These are phyloP conservation scores for Leptonema lineaticorne DNA, from an alignment of 1,140 invertebrate species.

Conservation along the genomic window DNA sequence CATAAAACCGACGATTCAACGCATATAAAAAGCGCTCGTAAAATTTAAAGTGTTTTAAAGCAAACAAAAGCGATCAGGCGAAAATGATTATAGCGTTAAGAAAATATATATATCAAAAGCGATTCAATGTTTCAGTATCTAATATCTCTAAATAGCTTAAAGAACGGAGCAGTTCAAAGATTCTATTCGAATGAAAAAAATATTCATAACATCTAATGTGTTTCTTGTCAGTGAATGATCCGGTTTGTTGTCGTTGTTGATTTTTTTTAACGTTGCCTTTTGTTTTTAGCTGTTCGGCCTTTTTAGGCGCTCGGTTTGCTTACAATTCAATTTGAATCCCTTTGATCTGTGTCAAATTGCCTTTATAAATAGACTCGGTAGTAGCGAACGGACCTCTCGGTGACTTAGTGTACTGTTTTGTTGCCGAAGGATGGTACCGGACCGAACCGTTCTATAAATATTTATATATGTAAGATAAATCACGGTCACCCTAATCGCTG, in stretches of 20 bases:
- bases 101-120: no score
- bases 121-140: no score
- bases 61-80: no score
- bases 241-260: not conserved
- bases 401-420: no score
- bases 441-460: not conserved
- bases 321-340: conserved; percentile 2
- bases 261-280: not conserved
- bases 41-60: no score
- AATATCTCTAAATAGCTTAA: no score
- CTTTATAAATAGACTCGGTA: not conserved
- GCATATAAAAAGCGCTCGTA: no score
- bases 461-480: not conserved
- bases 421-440: no score
- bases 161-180: conserved; percentile 2
- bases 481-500: conserved; percentile 13
- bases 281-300: not conserved
- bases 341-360: conserved; percentile 9
- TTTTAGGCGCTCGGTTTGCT: not conserved
- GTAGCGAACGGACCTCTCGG: not conserved
- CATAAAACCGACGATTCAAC: no score
- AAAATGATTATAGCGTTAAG: no score
- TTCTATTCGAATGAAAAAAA: not conserved
- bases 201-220: not conserved
- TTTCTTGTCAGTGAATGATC: not conserved